A percentile compares a stretch with the other conserved stretches of the same genome.
Evolutionary conservation across 2,888 invertebrate species (phyloP).

Genomic region (Drosophila austrosaltans): DNA sequence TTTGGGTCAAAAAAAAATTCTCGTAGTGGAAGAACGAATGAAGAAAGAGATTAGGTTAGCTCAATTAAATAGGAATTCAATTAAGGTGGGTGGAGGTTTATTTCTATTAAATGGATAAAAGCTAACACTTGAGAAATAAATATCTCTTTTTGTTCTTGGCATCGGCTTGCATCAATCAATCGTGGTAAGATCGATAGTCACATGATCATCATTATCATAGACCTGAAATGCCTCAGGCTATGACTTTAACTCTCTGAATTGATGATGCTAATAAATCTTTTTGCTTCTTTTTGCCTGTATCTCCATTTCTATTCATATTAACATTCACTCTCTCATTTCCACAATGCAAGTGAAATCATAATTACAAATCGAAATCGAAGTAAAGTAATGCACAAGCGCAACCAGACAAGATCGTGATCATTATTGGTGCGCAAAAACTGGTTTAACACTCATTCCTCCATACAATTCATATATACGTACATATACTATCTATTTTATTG

Average conservation of each 20-base stretch:
- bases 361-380: conserved; percentile 73
- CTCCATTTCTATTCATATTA: conserved; percentile 30
- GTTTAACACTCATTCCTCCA: conserved; percentile 52
- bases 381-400: conserved; percentile 15
- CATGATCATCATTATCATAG: not conserved
- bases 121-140: not conserved
- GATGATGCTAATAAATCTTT: conserved; percentile 6
- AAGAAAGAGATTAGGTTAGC: conserved; percentile 1
- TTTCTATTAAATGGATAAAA: not conserved
- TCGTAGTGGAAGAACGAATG: not conserved
- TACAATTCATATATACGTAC: conserved; percentile 45
- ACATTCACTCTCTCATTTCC: conserved; percentile 27
- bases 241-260: conserved; percentile 3
- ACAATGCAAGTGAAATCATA: conserved; percentile 76
- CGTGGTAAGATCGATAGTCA: not conserved
- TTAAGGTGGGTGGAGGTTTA: not conserved
- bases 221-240: conserved; percentile 2
- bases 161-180: not conserved
- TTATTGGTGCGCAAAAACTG: conserved; percentile 75
- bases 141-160: not conserved
- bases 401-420: conserved; percentile 21
- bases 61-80: not conserved
- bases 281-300: conserved; percentile 4
- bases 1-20: conserved; percentile 64
- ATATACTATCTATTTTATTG: conserved; percentile 20